Evolutionary conservation across 92 coral and sea anemone species (phyloP), one percentile per base, ranked within the genome.

Genomic region (Anthopleura xanthogrammica): DNA sequence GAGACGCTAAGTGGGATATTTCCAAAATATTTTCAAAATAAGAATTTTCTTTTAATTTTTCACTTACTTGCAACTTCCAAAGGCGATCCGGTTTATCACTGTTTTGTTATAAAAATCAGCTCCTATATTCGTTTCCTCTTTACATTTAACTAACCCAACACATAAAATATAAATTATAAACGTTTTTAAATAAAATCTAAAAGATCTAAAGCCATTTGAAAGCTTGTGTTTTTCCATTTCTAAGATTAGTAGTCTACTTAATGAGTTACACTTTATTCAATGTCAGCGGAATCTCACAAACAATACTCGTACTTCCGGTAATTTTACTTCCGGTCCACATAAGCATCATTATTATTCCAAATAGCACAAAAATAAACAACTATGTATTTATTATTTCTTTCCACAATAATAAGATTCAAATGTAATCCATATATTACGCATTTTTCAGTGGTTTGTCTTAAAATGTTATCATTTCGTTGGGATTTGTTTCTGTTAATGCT

Each of bases 1-100:
- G 16, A 11, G 58, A 54, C 41, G 11, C 1, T 20, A 17, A 9
- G 29, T 54, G 19, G 71, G 82, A 87, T 10, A 72, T 14, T 17
- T 72, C 43, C 2, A 65, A n/a, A 29, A 54, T 11, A 54, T 54
- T 7, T 54, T 54, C 58, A 54, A 19, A 83, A 54, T 42, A 29
- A 54, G 43, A 66, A 83, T 14, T 17, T 54, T 24, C 9, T n/a
- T 5, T 75, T 75, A 46, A 76, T 74, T 86, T 77, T 81, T 77
- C 80, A 40, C 78, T 84, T 93, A 93, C 98, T 87, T 95, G 94
- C 98, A 95, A 76, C 98, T 95, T 62, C 98, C 98, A 79, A 95
- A 95, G 16, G 97, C 97, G 73, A 95, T 95, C 77, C 94, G 93
- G 83, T 86, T 95, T 42, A 95, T 55, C 42, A 89, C 80, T 29